These are phyloP conservation scores for Euschistus heros DNA, from an alignment of 1,140 invertebrate genomes.

Conservation along the genomic window DNA sequence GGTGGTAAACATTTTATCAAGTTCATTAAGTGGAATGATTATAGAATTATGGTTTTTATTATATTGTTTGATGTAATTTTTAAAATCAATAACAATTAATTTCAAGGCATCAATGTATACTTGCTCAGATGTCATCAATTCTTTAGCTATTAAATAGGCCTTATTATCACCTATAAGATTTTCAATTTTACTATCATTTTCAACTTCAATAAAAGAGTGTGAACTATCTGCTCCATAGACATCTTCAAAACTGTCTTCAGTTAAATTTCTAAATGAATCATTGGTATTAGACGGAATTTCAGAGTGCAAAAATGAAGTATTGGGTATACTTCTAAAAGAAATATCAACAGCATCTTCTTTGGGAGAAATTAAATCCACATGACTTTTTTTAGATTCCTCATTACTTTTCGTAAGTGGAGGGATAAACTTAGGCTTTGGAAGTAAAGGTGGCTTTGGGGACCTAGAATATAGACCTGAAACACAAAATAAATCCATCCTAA, in stretches of 20 bases:
- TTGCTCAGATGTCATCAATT: conserved; percentile 57
- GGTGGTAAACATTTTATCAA: conserved; percentile 47
- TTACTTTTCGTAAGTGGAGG: neutral
- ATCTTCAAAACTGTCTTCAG: neutral
- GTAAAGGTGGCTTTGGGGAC: conserved; percentile 25
- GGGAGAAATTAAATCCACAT: neutral
- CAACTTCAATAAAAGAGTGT: neutral
- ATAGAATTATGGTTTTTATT: conserved; percentile 36
- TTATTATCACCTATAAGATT: conserved; percentile 29
- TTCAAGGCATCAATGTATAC: conserved; percentile 57
- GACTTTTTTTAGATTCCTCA: neutral
- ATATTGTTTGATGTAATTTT: conserved; percentile 40
- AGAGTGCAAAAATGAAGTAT: neutral
- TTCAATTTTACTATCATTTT: neutral
- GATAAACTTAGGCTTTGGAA: conserved; percentile 25
- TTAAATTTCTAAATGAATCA: neutral
- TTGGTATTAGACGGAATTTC: neutral
- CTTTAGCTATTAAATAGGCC: conserved; percentile 48
- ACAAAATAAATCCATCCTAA: neutral
- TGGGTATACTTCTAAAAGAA: neutral
- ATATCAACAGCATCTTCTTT: neutral
- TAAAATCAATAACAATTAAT: conserved; percentile 58
- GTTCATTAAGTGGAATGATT: conserved; percentile 42
- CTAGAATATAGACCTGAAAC: neutral
- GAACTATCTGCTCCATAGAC: neutral